Percentiles rank a stretch among this genome's conserved stretches.
Conservation (phyloP, 2,888 invertebrate species). For the Myopa testacea region DNA sequence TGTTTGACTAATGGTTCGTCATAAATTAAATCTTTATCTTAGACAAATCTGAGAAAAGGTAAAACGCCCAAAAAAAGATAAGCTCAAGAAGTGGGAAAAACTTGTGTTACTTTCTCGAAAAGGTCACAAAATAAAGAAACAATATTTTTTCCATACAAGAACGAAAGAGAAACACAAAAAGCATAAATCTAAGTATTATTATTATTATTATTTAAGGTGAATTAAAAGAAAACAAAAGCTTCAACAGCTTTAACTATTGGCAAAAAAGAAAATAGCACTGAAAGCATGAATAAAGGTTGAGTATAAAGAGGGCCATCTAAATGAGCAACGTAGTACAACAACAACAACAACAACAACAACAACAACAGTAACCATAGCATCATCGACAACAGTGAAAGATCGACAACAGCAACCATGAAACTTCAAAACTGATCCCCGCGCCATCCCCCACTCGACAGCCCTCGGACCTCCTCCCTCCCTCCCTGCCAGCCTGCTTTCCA, state of each 20-base stretch:
- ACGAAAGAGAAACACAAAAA: too few relatives aligned
- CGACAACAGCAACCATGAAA: not conserved
- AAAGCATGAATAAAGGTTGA: not conserved
- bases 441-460: too few relatives aligned
- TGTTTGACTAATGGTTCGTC: not conserved
- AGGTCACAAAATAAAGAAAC: not conserved
- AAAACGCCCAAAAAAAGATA: constrained; percentile 1
- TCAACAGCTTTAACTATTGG: not conserved
- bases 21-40: not conserved
- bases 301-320: not conserved
- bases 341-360: not conserved
- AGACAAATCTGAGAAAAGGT: not conserved
- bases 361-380: not conserved
- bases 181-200: too few relatives aligned
- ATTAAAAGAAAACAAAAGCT: not conserved
- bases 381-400: not conserved
- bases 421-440: too few relatives aligned
- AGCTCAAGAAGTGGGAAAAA: not conserved
- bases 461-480: too few relatives aligned
- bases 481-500: too few relatives aligned
- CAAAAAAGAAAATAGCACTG: not conserved
- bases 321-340: not conserved
- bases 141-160: too few relatives aligned
- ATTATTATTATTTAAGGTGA: too few relatives aligned
- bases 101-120: not conserved